These are phyloP conservation scores for Rhagologus leucostigma DNA, from an alignment of 2,113 vertebrate species.

Conservation along the genomic window DNA sequence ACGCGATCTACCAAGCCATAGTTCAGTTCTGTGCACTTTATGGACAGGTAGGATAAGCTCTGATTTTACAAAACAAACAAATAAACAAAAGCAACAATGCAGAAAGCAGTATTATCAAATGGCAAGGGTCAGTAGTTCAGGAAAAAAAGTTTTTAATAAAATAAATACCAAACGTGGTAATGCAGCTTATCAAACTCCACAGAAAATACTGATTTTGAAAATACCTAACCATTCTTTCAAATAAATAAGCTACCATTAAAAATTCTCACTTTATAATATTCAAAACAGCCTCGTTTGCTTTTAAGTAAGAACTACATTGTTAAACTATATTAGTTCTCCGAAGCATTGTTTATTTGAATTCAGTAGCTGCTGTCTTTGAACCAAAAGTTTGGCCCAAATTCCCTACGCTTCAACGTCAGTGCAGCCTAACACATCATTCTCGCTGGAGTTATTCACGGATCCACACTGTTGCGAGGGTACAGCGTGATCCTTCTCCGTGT, in stretches of 20 bases:
- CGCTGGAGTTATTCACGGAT: neutral
- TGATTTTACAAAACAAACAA: neutral
- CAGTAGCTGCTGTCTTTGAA: neutral
- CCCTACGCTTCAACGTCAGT: fast-evolving
- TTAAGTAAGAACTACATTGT: neutral
- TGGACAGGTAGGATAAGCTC: neutral
- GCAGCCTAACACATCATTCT: neutral
- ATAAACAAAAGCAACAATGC: neutral
- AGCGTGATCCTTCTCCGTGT: fast-evolving
- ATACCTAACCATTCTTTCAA: neutral
- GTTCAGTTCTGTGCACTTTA: neutral
- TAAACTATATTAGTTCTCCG: neutral
- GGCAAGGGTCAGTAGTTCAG: neutral
- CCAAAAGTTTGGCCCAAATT: neutral
- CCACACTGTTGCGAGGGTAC: fast-evolving
- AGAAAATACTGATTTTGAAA: neutral
- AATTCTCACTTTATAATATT: neutral
- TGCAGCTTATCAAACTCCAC: neutral
- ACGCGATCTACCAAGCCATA: neutral
- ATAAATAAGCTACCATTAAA: neutral
- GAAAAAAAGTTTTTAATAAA: neutral
- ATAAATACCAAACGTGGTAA: neutral
- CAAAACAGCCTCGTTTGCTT: neutral
- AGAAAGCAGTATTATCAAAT: neutral
- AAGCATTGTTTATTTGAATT: neutral